Evolutionary conservation across 2,113 vertebrate species (phyloP).

Genomic region (Nothocercus nigrocapillus): DNA sequence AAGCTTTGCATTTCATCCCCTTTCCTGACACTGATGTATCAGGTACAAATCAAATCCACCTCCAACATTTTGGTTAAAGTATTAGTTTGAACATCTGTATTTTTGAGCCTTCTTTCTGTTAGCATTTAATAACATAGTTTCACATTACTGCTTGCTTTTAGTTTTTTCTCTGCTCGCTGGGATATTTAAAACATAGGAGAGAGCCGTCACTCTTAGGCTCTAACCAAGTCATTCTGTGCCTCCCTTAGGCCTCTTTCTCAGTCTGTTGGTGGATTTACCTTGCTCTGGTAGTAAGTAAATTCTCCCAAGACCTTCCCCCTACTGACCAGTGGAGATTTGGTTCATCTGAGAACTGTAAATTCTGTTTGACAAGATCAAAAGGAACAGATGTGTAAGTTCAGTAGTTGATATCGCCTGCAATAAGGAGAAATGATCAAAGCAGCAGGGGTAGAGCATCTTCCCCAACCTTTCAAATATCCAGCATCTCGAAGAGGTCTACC

Average conservation of each 20-base stretch:
- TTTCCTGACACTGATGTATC: conserved; percentile 46
- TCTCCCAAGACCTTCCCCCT: conserved; percentile 72
- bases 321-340: conserved; percentile 79
- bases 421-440: conserved; percentile 79
- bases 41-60: conserved; percentile 65
- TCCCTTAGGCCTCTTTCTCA: conserved; percentile 72
- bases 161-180: conserved; percentile 53
- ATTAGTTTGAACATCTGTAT: conserved; percentile 71
- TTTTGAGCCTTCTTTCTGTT: conserved; percentile 61
- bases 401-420: conserved; percentile 63
- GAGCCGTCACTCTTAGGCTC: conserved; percentile 55
- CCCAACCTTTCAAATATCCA: conserved; percentile 77
- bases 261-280: conserved; percentile 70
- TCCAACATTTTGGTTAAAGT: conserved; percentile 64
- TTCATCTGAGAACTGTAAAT: conserved; percentile 81
- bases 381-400: conserved; percentile 74
- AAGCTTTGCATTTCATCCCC: conserved; percentile 45
- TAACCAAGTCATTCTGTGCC: conserved; percentile 54
- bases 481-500: conserved; percentile 75
- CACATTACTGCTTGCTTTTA: conserved; percentile 71
- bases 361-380: conserved; percentile 84
- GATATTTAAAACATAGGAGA: conserved; percentile 45
- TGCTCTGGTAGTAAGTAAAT: conserved; percentile 66
- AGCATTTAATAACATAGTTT: conserved; percentile 56
- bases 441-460: conserved; percentile 64